Percentiles rank a stretch among this genome's conserved stretches.
These are phyloP conservation scores for Calliopsis andreniformis DNA, from an alignment of 1,140 invertebrate genomes.

Conservation along the genomic window DNA sequence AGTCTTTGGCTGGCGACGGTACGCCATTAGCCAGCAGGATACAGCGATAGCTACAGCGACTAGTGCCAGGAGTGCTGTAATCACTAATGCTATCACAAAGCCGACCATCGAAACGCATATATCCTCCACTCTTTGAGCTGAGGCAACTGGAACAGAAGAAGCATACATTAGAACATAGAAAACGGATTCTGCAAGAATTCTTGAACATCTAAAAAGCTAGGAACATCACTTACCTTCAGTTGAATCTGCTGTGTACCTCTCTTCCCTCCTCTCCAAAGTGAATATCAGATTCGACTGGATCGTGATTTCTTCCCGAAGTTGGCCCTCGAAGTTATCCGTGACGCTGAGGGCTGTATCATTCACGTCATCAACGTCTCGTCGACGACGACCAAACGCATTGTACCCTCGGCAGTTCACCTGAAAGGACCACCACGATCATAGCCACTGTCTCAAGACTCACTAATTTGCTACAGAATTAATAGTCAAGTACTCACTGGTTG, in stretches of 20 bases:
- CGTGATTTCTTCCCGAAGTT: constrained; percentile 94
- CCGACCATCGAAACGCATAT: constrained; percentile 97
- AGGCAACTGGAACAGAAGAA: constrained; percentile 82
- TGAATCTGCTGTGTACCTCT: constrained; percentile 83
- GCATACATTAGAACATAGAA: too few species aligned
- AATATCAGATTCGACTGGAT: constrained; percentile 95
- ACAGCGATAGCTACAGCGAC: constrained; percentile 96
- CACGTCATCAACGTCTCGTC: constrained; percentile 85
- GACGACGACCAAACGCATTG: constrained; percentile 92
- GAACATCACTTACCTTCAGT: constrained; percentile 88
- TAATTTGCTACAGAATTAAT: background rate
- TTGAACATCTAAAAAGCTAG: too few species aligned
- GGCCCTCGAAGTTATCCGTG: constrained; percentile 86
- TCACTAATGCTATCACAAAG: constrained; percentile 94
- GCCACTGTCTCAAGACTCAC: background rate
- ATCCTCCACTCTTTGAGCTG: constrained; percentile 88
- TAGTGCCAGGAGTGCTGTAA: constrained; percentile 94
- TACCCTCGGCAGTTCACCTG: constrained; percentile 95
- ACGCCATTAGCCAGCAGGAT: constrained; percentile 97
- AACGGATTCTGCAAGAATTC: too few species aligned
- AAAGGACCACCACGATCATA: background rate
- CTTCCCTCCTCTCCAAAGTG: constrained; percentile 92
- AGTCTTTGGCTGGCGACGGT: constrained; percentile 91
- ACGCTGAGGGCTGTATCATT: constrained; percentile 83
- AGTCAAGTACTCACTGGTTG: constrained; percentile 88